Conservation (phyloP, 1,140 invertebrate genomes). For the Acromyrmex heyeri region DNA sequence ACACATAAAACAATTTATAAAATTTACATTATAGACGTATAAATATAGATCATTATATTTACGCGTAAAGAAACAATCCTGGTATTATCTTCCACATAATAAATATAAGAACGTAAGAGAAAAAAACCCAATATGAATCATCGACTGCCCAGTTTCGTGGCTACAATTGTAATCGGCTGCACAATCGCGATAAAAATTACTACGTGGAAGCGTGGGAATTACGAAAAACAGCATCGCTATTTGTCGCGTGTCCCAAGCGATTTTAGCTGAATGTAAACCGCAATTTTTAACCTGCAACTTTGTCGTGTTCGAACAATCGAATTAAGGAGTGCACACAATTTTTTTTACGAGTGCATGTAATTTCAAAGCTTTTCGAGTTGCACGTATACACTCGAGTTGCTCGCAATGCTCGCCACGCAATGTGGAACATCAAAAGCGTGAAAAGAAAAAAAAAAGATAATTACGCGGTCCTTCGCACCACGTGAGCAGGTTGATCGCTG, state of each 20-base stretch:
- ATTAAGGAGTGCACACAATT: neutral
- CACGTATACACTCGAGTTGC: neutral
- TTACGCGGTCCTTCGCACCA: constrained; percentile 57
- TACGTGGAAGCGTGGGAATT: neutral
- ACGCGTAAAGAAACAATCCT: too few relatives aligned
- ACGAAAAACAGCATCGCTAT: neutral
- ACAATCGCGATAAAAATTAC: constrained; percentile 11
- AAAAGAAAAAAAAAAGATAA: constrained; percentile 39
- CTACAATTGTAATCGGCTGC: neutral
- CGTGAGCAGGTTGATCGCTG: constrained; percentile 38
- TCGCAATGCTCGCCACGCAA: neutral
- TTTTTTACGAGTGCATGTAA: neutral
- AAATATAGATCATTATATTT: too few relatives aligned
- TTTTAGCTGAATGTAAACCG: neutral
- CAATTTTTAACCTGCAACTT: neutral
- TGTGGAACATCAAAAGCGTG: constrained; percentile 21
- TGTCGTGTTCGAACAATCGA: neutral
- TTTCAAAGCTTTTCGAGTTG: neutral
- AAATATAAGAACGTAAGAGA: neutral
- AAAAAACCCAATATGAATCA: constrained; percentile 2
- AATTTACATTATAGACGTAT: too few relatives aligned
- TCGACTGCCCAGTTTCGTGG: neutral
- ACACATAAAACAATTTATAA: too few relatives aligned
- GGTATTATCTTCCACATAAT: neutral
- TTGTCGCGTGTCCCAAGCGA: neutral